These are phyloP conservation scores for Pocillopora verrucosa DNA, from an alignment of 64 coral and sea anemone species.

Conservation along the genomic window DNA sequence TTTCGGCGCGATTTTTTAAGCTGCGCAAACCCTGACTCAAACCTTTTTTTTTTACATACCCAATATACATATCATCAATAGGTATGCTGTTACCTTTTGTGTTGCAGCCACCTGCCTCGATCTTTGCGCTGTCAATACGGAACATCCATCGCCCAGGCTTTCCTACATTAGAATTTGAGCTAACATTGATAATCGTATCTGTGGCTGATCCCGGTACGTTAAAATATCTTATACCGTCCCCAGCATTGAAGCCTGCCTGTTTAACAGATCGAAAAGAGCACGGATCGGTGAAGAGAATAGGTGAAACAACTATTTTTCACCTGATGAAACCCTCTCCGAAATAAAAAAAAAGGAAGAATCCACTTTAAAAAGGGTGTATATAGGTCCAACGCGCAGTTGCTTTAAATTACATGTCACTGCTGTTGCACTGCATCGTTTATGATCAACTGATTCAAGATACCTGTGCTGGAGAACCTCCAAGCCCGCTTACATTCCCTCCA, in stretches of 20 bases:
- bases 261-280: background rate
- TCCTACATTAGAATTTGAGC: conserved; percentile 32
- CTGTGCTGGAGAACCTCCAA: conserved; percentile 20
- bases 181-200: background rate
- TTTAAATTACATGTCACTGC: background rate
- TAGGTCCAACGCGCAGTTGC: no score
- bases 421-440: background rate
- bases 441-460: background rate
- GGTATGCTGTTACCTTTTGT: conserved; percentile 30
- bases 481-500: background rate
- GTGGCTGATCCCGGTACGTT: conserved; percentile 50
- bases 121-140: conserved; percentile 43
- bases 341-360: background rate
- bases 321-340: no score
- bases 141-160: conserved; percentile 61
- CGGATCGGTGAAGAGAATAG: no score
- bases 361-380: no score
- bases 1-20: no score
- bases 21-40: no score
- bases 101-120: conserved; percentile 50
- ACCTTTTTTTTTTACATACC: no score
- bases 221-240: conserved; percentile 28
- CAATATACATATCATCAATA: background rate
- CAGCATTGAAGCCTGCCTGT: conserved; percentile 21
- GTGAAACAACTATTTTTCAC: no score